Evolutionary conservation across 2,113 vertebrate genomes (phyloP).

Genomic region (Rhinolophus sinicus): DNA sequence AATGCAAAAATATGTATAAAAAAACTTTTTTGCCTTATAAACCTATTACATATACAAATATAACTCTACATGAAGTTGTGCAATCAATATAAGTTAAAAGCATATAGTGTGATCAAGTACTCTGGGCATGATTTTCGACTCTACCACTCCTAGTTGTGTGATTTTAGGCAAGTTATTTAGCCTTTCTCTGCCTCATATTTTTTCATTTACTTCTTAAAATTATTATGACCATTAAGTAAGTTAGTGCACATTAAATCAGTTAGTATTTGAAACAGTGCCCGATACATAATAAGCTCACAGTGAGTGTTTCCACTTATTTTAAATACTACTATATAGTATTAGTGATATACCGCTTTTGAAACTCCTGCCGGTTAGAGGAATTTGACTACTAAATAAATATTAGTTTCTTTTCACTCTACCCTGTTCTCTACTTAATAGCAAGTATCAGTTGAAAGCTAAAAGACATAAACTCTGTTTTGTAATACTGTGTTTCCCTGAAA

Average conservation of each 20-base stretch:
- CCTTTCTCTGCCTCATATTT: neutral
- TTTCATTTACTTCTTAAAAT: neutral
- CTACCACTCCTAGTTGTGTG: neutral
- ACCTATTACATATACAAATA: neutral
- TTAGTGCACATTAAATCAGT: neutral
- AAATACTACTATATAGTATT: neutral
- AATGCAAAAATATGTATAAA: neutral
- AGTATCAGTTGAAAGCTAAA: neutral
- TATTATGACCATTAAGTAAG: neutral
- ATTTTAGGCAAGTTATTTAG: neutral
- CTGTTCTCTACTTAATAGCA: neutral
- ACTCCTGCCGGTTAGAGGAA: neutral
- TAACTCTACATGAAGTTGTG: neutral
- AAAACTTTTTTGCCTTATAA: neutral
- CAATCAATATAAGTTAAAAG: neutral
- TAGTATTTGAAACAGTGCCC: neutral
- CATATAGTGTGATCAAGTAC: rapidly evolving
- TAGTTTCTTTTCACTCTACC: neutral
- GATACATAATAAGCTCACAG: neutral
- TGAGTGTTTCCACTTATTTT: neutral
- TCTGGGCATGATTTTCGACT: neutral
- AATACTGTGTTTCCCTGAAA: neutral
- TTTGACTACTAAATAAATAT: neutral
- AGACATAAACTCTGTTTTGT: neutral
- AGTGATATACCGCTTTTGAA: neutral